Evolutionary conservation across 2,888 invertebrate genomes (phyloP), one percentile per base, ranked within the genome.

Genomic region (Epirrita christyi): DNA sequence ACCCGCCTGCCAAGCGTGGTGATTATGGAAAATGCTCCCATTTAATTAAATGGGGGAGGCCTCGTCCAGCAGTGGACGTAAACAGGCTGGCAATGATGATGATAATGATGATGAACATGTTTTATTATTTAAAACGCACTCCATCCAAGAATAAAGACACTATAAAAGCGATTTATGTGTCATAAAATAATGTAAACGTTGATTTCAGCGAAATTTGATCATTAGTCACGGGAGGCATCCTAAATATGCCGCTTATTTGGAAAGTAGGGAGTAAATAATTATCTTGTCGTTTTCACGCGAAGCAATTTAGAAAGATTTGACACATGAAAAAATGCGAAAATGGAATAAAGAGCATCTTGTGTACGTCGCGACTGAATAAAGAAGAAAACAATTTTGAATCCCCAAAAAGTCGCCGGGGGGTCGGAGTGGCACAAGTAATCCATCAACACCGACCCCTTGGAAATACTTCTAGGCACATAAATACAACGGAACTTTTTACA

Each of bases 371-470:
- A 72, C 71, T 71, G 65, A 78, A 78, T 75, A 75, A 77, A 75
- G 72, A 75, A 73, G 76, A 76, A 79, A 81, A 78, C 76, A 75
- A 80, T 79, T 79, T 76, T 53, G 73, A 72, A 72, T 75, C 68
- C 71, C 72, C 71, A 68, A 67, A 70, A 51, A 60, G 74, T 60
- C 58, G 60, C 61, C 54, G 66, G 68, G 67, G 67, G 72, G 64
- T 59, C 68, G 59, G 67, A 71, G 76, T 75, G 72, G 72, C 76
- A n/a, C n/a, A 81, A 81, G 79, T 76, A 83, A 86, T 86, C 83
- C 80, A 81, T 84, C 85, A 84, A 77, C 79, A 71, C 71, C 71
- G 71, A 73, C 78, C 80, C 81, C 79, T 77, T 74, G 80, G 80
- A 80, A 81, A 81, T 78, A 77, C 76, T 81, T 76, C 76, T 32